Conservation (phyloP, 1,140 invertebrate genomes). For the Homarus americanus region DNA sequence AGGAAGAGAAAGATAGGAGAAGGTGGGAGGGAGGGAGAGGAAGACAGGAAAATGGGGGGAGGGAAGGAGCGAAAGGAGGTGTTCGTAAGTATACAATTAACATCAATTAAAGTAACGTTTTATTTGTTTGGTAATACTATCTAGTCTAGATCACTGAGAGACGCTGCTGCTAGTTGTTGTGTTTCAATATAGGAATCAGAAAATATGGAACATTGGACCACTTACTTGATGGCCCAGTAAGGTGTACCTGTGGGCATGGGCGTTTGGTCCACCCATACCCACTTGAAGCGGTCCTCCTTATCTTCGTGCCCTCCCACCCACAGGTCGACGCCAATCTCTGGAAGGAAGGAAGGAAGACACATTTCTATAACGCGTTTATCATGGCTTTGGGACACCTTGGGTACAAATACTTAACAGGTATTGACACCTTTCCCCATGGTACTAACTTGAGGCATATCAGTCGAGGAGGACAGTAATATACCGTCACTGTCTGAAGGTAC, state of each 20-base stretch:
- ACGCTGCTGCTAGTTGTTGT: too few relatives aligned
- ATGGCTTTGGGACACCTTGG: too few relatives aligned
- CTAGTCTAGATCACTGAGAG: too few relatives aligned
- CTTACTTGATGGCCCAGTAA: conserved; percentile 38
- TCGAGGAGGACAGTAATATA: too few relatives aligned
- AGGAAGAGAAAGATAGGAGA: neutral
- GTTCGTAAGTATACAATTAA: too few relatives aligned
- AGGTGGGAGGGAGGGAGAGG: neutral
- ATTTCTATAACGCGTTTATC: neutral
- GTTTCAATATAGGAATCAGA: too few relatives aligned
- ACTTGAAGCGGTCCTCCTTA: neutral
- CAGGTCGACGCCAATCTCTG: conserved; percentile 1
- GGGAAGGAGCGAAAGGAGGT: neutral
- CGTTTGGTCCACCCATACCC: neutral
- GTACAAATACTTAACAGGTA: too few relatives aligned
- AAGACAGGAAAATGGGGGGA: conserved; percentile 21
- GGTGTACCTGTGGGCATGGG: conserved; percentile 11
- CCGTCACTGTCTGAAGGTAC: neutral
- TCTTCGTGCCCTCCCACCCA: conserved; percentile 21
- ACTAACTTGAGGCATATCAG: neutral
- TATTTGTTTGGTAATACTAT: too few relatives aligned
- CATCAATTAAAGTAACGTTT: too few relatives aligned
- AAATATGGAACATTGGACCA: too few relatives aligned
- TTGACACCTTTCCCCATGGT: too few relatives aligned
- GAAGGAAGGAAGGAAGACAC: neutral